Evolutionary conservation across 2,888 invertebrate species (phyloP), one percentile per base, ranked within the genome.

Genomic region (Drosophila prolongata): DNA sequence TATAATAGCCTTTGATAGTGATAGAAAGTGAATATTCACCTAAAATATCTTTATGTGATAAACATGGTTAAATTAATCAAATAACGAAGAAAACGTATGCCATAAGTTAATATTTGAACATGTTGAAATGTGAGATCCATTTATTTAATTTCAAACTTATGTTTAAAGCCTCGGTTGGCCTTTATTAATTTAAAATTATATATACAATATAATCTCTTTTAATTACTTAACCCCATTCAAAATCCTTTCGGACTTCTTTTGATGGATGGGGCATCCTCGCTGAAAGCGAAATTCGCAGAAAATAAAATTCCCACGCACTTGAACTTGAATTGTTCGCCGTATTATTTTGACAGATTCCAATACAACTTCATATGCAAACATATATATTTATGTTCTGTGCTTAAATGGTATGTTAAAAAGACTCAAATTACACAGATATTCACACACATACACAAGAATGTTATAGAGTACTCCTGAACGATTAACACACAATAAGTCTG

Each of bases 281-380:
- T 13, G 40, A 4, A n/a, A 16, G n/a, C 37, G 52, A 37, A 74
- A 76, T 86, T 86, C 86, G 80, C 71, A 74, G 89, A 86, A 89
- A 65, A 65, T 27, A 24, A 77, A 74, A 76, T 89, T 86, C 86
- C 89, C 86, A 86, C 86, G 86, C 89, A 85, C 87, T 89, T 84
- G 87, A 89, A 89, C 82, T 82, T 82, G 89, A 89, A 79, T 81
- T 80, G 82, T 66, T 50, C 47, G 50, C 55, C 56, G 57, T 55
- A 46, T 52, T 74, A 80, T 84, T 87, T 89, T 75, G 67, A 78
- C 75, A 76, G 69, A 64, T 70, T 74, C 14, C 47, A 74, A 58
- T 74, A 59, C 65, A 27, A 16, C 40, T 62, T 24, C 40, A 16
- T 24, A 46, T 50, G n/a, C 43, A 61, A 43, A 53, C 37, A 71